Conservation (phyloP, 2,113 vertebrate species). For the Eleginops maclovinus region DNA sequence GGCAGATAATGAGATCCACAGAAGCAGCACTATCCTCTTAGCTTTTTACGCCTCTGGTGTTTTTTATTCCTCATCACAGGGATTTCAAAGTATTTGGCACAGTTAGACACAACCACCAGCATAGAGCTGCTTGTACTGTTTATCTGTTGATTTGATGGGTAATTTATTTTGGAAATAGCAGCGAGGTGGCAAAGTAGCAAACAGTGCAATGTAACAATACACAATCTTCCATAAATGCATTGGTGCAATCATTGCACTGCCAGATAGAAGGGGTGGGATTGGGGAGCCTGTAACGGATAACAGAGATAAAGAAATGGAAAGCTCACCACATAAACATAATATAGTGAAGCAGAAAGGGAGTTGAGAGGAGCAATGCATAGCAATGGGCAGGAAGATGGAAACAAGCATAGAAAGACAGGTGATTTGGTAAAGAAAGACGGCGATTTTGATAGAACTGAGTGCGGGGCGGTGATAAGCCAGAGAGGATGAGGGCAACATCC, state of each 20-base stretch:
- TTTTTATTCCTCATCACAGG: conserved; percentile 49
- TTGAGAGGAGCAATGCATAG: conserved; percentile 60
- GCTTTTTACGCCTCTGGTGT: conserved; percentile 33
- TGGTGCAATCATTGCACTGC: conserved; percentile 48
- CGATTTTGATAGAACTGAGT: conserved; percentile 61
- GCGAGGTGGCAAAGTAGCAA: conserved; percentile 55
- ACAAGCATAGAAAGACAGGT: conserved; percentile 48
- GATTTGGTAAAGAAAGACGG: conserved; percentile 59
- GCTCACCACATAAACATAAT: conserved; percentile 56
- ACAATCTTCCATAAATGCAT: conserved; percentile 59
- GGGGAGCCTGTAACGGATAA: conserved; percentile 50
- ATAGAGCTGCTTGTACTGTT: conserved; percentile 40
- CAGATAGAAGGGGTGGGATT: conserved; percentile 40
- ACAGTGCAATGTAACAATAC: conserved; percentile 42
- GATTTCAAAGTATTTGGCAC: conserved; percentile 48
- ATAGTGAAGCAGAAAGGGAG: conserved; percentile 48
- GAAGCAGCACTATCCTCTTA: conserved; percentile 4
- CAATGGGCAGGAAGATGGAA: conserved; percentile 60
- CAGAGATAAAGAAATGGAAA: conserved; percentile 62
- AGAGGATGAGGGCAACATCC: conserved; percentile 58
- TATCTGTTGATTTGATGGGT: conserved; percentile 64
- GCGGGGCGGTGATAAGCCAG: conserved; percentile 53
- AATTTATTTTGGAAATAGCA: conserved; percentile 71
- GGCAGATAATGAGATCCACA: conserved; percentile 30
- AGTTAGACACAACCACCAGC: conserved; percentile 24